Evolutionary conservation across 2,888 invertebrate genomes (phyloP), one percentile per base, ranked within the genome.

Genomic region (Limnephilus auricula): DNA sequence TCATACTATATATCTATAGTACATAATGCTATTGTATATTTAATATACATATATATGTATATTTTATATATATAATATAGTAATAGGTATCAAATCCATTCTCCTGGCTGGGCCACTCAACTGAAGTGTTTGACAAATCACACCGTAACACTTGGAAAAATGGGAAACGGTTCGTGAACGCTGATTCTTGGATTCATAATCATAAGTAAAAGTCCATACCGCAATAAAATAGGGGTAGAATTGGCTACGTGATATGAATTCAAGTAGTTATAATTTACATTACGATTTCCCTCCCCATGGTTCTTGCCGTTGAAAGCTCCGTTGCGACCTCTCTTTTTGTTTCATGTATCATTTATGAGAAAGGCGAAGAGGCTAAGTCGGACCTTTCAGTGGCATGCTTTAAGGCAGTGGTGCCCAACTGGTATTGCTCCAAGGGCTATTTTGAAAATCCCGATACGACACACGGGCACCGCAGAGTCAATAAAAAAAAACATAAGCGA

Each of bases 201-300:
- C 90, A 79, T 89, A 83, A 90, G 85, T 92, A 80, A 88, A 90
- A 88, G 84, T 88, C 87, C 90, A 85, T 88, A 90, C 79, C 83
- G 91, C 83, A 92, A 90, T 92, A 90, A 88, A 90, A 84, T 34
- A 50, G 40, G 85, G 91, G 50, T 78, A 83, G 89, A 34, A 37
- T 65, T 31, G 34, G 78, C 34, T 87, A 88, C 92, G 90, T 92
- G 92, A 34, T 45, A 31, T 37, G 90, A 90, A 90, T 92, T 32
- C 45, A 32, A 90, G 90, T 65, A 37, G 85, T 40, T 82, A 86
- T 89, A 89, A 91, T 91, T 89, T 91, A 89, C 84, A 91, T 89
- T 91, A 91, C 79, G 89, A 89, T 91, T 91, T 91, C 89, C 84
- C 84, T 80, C 83, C 50, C 80, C 37, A 82, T 65, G 2, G n/a